These are phyloP conservation scores for Ectropis crepuscularia DNA, from an alignment of 2,888 invertebrate genomes.

Conservation along the genomic window DNA sequence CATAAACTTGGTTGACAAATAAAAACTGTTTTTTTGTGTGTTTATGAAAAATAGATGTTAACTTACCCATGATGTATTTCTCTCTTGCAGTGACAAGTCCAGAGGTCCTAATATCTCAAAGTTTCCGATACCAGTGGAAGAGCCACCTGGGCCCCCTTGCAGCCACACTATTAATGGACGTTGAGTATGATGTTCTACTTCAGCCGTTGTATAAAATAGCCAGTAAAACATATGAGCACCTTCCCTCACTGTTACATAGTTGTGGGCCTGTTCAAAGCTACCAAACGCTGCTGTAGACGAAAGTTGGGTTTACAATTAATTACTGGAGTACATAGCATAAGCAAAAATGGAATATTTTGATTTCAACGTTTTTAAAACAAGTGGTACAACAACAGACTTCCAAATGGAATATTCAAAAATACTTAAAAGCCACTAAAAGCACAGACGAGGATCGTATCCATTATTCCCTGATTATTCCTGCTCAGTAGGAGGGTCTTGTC, in stretches of 20 bases:
- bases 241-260: conserved; percentile 88
- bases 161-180: conserved; percentile 94
- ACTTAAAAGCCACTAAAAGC: no score
- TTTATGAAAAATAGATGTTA: no score
- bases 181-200: conserved; percentile 84
- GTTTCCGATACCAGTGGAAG: conserved; percentile 93
- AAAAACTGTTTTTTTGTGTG: no score
- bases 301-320: not conserved
- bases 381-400: no score
- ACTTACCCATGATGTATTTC: conserved; percentile 90
- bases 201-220: conserved; percentile 90
- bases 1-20: no score
- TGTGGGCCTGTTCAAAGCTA: conserved; percentile 89
- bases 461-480: no score
- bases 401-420: no score
- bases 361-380: no score
- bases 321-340: no score
- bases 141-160: conserved; percentile 94
- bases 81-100: conserved; percentile 85
- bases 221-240: conserved; percentile 95
- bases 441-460: no score
- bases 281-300: conserved; percentile 77
- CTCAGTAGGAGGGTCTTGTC: no score
- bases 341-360: no score
- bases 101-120: conserved; percentile 93